Evolutionary conservation across 2,113 vertebrate species (phyloP).

Genomic region (Cepphus grylle): DNA sequence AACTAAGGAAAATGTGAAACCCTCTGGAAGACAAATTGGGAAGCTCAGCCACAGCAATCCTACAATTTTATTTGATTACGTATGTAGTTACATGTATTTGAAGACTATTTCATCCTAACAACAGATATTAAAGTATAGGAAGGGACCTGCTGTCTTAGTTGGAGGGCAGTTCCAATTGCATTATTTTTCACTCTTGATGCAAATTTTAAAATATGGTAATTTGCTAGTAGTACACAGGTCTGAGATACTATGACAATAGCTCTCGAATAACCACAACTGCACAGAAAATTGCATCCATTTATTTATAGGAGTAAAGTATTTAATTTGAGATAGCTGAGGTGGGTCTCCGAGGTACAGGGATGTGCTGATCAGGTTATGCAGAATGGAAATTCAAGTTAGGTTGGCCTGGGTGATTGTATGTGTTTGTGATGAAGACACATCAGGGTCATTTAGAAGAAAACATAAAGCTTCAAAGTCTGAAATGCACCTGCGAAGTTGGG

Average conservation of each 20-base stretch:
- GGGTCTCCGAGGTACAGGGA: not conserved
- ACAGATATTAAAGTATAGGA: not conserved
- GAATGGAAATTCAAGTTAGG: not conserved
- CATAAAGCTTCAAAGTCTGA: not conserved
- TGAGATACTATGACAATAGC: not conserved
- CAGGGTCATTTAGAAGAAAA: not conserved
- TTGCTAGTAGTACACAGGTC: not conserved
- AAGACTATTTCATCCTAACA: not conserved
- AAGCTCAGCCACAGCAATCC: constrained; percentile 99
- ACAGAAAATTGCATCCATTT: not conserved
- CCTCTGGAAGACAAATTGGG: constrained; percentile 98
- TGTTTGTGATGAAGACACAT: not conserved
- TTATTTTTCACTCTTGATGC: not conserved
- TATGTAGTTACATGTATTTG: constrained; percentile 71
- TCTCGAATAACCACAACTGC: not conserved
- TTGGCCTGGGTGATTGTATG: not conserved
- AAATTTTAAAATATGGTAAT: not conserved
- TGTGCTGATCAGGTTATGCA: not conserved
- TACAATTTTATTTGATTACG: constrained; percentile 99
- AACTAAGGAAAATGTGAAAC: constrained; percentile 99
- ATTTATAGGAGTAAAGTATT: not conserved
- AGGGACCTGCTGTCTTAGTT: not conserved
- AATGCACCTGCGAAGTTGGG: accelerated
- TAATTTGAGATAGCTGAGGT: not conserved
- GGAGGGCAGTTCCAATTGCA: not conserved